Evolutionary conservation across 1,140 invertebrate genomes (phyloP).

Genomic region (Armadillidium nasatum): DNA sequence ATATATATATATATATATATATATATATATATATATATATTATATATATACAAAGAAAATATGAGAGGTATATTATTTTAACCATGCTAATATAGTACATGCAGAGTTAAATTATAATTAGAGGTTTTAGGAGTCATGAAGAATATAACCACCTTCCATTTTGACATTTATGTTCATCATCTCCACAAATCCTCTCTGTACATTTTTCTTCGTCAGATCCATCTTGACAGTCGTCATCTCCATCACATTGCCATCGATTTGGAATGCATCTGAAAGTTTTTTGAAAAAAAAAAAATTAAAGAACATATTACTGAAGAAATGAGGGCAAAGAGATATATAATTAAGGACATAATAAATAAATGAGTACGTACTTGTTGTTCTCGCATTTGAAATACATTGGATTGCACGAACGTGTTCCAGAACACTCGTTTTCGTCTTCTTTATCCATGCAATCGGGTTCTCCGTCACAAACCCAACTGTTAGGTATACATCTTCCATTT

Average conservation of each 20-base stretch:
- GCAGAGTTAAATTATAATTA: too few relatives aligned
- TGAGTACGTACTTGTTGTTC: slow-evolving; percentile 58
- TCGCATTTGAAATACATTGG: slow-evolving; percentile 75
- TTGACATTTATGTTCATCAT: slow-evolving; percentile 63
- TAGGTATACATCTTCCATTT: slow-evolving; percentile 70
- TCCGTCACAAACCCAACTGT: slow-evolving; percentile 73
- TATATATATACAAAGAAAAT: too few relatives aligned
- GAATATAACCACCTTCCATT: slow-evolving; percentile 57
- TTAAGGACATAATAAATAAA: too few relatives aligned
- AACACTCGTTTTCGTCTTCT: slow-evolving; percentile 62
- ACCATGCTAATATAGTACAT: too few relatives aligned
- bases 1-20: too few relatives aligned
- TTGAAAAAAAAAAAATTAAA: too few relatives aligned
- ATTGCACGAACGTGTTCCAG: slow-evolving; percentile 54
- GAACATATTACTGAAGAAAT: too few relatives aligned
- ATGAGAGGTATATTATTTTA: too few relatives aligned
- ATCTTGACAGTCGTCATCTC: slow-evolving; percentile 75
- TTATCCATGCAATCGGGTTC: slow-evolving; percentile 63
- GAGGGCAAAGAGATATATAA: too few relatives aligned
- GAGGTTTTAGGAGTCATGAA: too few relatives aligned
- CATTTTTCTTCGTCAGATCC: slow-evolving; percentile 72
- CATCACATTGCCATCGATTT: slow-evolving; percentile 74
- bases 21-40: too few relatives aligned
- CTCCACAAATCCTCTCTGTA: slow-evolving; percentile 50
- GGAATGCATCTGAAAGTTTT: slow-evolving; percentile 64